Conservation (phyloP, 1,140 invertebrate genomes). For the Hyphantria cunea region DNA sequence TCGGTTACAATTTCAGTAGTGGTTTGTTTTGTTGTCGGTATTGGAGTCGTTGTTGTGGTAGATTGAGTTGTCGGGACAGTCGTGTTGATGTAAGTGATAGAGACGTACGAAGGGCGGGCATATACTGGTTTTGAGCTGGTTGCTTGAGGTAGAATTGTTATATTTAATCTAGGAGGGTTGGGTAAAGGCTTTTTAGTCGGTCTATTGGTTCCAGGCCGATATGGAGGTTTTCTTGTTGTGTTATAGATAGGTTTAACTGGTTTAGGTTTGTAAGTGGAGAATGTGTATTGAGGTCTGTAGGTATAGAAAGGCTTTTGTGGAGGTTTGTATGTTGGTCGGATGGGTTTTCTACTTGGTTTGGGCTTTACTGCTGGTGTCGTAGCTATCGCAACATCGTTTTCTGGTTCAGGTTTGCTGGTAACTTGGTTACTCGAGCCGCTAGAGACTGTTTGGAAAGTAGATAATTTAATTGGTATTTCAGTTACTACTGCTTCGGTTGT, state of each 20-base stretch:
- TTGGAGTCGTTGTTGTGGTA: constrained; percentile 37
- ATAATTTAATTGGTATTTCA: constrained; percentile 73
- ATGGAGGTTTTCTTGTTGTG: constrained; percentile 61
- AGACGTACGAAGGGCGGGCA: constrained; percentile 61
- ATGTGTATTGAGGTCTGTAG: constrained; percentile 52
- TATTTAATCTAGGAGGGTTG: constrained; percentile 77
- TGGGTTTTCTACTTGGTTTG: constrained; percentile 56
- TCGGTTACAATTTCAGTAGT: constrained; percentile 29
- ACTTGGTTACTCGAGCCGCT: constrained; percentile 44
- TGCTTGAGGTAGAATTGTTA: constrained; percentile 82
- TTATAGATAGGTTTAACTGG: constrained; percentile 68
- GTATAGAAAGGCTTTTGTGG: constrained; percentile 60
- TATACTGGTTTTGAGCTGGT: constrained; percentile 66
- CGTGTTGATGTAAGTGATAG: constrained; percentile 77
- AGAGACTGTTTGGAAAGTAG: constrained; percentile 81
- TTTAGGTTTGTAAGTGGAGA: constrained; percentile 56
- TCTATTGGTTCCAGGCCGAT: constrained; percentile 61
- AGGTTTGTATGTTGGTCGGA: constrained; percentile 61
- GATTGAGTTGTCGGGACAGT: constrained; percentile 45
- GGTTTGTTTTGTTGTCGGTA: constrained; percentile 31
- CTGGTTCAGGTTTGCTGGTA: constrained; percentile 49
- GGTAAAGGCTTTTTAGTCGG: constrained; percentile 72
- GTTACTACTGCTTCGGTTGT: constrained; percentile 44
- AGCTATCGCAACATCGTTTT: constrained; percentile 31
- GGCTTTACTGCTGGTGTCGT: constrained; percentile 35